Conservation (phyloP, 2,888 invertebrate genomes). For the Drosophila mercatorum region DNA sequence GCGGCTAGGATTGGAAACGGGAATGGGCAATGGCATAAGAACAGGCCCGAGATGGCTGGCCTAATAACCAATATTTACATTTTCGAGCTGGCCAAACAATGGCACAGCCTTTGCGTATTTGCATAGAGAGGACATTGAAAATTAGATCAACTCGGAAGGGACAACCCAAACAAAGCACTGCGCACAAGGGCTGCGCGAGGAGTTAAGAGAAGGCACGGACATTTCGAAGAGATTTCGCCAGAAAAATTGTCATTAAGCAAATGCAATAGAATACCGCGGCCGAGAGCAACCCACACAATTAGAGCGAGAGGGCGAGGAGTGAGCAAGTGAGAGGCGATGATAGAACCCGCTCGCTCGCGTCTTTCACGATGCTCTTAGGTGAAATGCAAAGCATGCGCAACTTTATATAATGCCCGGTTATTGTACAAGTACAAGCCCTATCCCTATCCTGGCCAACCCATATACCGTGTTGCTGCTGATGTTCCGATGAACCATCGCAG, state of each 20-base stretch:
- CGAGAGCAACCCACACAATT: constrained; percentile 8
- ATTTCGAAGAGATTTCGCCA: constrained; percentile 20
- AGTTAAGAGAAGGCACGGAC: constrained; percentile 43
- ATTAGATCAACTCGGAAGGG: constrained; percentile 13
- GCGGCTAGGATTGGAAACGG: constrained; percentile 25
- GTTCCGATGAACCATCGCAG: constrained; percentile 57
- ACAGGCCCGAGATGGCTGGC: constrained; percentile 24
- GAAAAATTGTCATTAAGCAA: constrained; percentile 45
- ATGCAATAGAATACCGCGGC: constrained; percentile 13
- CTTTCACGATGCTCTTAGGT: constrained; percentile 26
- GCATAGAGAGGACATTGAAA: constrained; percentile 36
- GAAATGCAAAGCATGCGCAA: constrained; percentile 44
- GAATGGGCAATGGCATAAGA: neutral
- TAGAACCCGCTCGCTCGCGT: constrained; percentile 55
- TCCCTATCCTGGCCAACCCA: constrained; percentile 11
- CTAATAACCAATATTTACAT: constrained; percentile 65
- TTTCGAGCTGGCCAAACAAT: constrained; percentile 34
- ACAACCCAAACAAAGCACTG: constrained; percentile 11
- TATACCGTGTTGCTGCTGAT: constrained; percentile 3
- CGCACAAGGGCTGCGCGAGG: constrained; percentile 40
- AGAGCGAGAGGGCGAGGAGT: constrained; percentile 10
- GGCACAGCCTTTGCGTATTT: constrained; percentile 34
- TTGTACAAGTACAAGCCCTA: constrained; percentile 25
- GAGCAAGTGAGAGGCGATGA: neutral
- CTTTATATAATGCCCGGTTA: constrained; percentile 65